Evolutionary conservation across 2,888 invertebrate genomes (phyloP), one percentile per base, ranked within the genome.

Genomic region (Allacma fusca): DNA sequence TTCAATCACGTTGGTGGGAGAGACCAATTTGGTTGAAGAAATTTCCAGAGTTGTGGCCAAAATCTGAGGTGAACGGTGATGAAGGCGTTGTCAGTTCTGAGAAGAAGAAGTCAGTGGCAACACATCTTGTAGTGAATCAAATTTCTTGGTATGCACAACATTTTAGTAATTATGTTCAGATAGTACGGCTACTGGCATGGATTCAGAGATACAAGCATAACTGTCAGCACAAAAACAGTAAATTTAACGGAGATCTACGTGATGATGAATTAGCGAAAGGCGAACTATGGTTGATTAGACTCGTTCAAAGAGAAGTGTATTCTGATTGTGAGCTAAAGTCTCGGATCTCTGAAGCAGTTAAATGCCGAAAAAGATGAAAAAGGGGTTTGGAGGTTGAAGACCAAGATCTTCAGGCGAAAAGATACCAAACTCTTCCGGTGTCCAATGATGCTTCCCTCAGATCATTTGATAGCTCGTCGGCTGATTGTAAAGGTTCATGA

Each of bases 1-100:
- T 83, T 5, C 13, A 59, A 12, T 77, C 74, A 0, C 57, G 24
- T 79, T 84, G 83, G 83, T 84, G 83, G 83, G 80, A 83, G 78
- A 82, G 83, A 13, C 82, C 82, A 2, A 23, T n/a, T n/a, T 83
- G 82, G 82, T 40, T 83, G 21, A 65, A 62, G 26, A 29, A 57
- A 1, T 43, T 44, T 7, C 13, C 28, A 0, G 26, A 16, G 24
- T 19, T 68, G 19, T 82, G 81, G 83, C 82, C 82, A 7, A 43
- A 7, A 13, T 1, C n/a, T 19, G 19, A 29, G n/a, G n/a, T 19
- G 5, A 21, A 40, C 1, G 21, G 4, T 16, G 69, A 81, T 29
- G 79, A 82, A 57, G 78, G 65, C 13, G 62, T 28, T 23, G 75
- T 82, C 0, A n/a, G 0, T 19, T 1, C 23, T 0, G 78, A 78